Evolutionary conservation across 2,797 vertebrate species (phyloP).

Genomic region (Sus cebifrons): DNA sequence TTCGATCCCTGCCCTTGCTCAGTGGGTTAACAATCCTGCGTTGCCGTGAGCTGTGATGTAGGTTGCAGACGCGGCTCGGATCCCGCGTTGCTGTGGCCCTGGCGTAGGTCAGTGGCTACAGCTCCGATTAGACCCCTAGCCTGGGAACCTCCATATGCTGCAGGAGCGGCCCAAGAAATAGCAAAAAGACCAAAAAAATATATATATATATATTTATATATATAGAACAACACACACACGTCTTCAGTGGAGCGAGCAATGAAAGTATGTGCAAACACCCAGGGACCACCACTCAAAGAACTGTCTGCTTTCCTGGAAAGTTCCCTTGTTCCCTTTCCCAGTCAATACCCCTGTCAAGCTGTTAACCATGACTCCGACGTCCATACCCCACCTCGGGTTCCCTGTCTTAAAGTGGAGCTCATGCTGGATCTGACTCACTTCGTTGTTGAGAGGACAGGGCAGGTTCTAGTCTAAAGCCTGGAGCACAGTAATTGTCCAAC

Average conservation of each 20-base stretch:
- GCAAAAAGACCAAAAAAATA: too few relatives aligned
- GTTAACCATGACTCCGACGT: neutral
- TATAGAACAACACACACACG: neutral
- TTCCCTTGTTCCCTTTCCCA: neutral
- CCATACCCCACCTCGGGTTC: neutral
- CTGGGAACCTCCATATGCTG: too few relatives aligned
- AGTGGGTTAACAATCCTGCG: too few relatives aligned
- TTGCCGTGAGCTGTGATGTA: too few relatives aligned
- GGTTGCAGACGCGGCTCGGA: too few relatives aligned
- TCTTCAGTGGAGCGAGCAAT: neutral
- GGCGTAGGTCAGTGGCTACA: too few relatives aligned
- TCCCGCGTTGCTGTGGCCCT: too few relatives aligned
- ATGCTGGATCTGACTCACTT: neutral
- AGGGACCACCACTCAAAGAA: neutral
- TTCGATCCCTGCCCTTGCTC: too few relatives aligned
- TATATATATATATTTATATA: neutral
- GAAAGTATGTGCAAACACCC: neutral
- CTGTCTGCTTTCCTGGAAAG: neutral
- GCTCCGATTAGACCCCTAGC: too few relatives aligned
- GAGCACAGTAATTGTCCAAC: neutral
- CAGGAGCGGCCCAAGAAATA: too few relatives aligned
- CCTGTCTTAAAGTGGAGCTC: neutral
- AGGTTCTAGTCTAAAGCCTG: neutral
- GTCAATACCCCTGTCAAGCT: neutral
- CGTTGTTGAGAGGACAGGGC: neutral